Base-by-base conservation (phyloP, 92 coral and sea anemone species). In the Paragorgia papillata region DNA sequence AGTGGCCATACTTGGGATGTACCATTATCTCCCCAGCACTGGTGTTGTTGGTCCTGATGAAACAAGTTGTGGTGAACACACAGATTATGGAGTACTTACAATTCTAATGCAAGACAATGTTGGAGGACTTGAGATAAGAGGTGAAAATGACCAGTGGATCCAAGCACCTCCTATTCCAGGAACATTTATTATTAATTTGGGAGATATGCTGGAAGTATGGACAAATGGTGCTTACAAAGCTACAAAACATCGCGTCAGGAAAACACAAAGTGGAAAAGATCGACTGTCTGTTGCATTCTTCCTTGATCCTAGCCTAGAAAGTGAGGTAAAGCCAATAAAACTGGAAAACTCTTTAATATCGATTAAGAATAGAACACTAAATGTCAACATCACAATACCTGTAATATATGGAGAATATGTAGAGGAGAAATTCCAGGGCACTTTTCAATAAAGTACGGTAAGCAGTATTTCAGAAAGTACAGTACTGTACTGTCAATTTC, bases 171-270 rank as follows among this genome's bases (percentile, higher is more conserved):
- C 89, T 13, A 62, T 90, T 27, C 86, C 88, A 7, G 89, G 86
- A 55, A 69, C 96, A 2, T 81, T 90, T 61, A 83, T 90, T 15
- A 28, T 90, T 55, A 90, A 90, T 66, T 57, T 90, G 27, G 96
- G 96, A 6, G 92, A 90, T 69, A 89, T 85, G 86, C 62, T 90
- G 69, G 92, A 90, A 67, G 67, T 79, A 10, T 90, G 92, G 92
- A 85, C 96, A 14, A 89, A 80, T 49, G 96, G 96, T 13, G 88
- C 90, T 19, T 85, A 76, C 54, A 88, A 44, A 33, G 88, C 96
- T 26, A 60, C 75, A 24, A 83, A 75, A 2, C 96, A 90, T 70
- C 76, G 88, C 28, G 96, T 79, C 14, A 82, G 73, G 79, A 78
- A 83, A 12, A 81, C 90, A 29, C 24, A 80, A 22, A 62, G 76